phyloP scores from a whole-genome alignment of 2,797 vertebrate species.

The Lindbergichthys nudifrons region DNA sequence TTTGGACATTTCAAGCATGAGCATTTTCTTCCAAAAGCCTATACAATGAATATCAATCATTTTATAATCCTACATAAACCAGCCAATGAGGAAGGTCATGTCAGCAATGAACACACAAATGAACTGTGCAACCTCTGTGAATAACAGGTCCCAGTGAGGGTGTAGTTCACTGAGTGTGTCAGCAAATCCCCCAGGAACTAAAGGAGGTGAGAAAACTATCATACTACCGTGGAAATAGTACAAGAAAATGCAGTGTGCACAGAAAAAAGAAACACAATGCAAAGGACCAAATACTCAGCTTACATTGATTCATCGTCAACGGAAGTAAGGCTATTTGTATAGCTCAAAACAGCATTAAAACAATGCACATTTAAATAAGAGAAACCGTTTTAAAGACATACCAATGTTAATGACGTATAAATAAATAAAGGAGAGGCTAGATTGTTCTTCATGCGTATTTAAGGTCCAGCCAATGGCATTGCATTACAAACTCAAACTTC shows the following conservation, averaged over 20 bases:
- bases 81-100: conserved; percentile 52
- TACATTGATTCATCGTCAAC: too few species aligned
- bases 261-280: conserved; percentile 69
- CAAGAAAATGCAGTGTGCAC: conserved; percentile 67
- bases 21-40: conserved; percentile 40
- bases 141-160: conserved; percentile 54
- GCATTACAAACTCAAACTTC: not conserved
- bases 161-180: conserved; percentile 69
- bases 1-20: conserved; percentile 49
- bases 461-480: not conserved
- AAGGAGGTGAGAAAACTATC: conserved; percentile 50
- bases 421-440: not conserved
- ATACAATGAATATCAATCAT: conserved; percentile 62
- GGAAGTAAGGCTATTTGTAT: too few species aligned
- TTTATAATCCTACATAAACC: conserved; percentile 53
- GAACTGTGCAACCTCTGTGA: conserved; percentile 52
- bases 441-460: not conserved
- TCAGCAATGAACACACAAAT: conserved; percentile 64
- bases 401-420: not conserved
- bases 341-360: conserved; percentile 33
- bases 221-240: conserved; percentile 69
- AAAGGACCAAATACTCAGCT: conserved; percentile 68
- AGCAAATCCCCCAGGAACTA: conserved; percentile 56
- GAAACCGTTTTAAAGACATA: not conserved
- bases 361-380: not conserved